Evolutionary conservation across 2,888 invertebrate genomes (phyloP).

Genomic region (Agrotis clavis): DNA sequence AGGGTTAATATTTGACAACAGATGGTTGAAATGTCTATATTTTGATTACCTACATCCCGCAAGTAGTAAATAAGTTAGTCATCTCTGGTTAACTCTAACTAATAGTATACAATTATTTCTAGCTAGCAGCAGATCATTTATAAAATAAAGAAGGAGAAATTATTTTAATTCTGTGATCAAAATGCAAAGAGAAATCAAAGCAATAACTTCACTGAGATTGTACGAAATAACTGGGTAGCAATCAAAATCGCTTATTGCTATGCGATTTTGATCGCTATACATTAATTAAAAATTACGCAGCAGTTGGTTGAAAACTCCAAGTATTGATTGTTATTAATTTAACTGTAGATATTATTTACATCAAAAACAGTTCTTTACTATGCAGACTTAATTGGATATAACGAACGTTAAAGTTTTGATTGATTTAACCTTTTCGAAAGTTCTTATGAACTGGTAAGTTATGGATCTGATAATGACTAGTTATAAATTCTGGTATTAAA

Average conservation of each 20-base stretch:
- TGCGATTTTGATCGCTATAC: not conserved
- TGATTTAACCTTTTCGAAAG: not conserved
- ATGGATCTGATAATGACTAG: too few species aligned
- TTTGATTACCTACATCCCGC: too few species aligned
- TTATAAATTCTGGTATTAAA: too few species aligned
- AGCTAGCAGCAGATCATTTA: not conserved
- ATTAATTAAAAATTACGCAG: slow-evolving; percentile 11
- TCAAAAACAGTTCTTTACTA: not conserved
- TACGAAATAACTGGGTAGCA: slow-evolving; percentile 7
- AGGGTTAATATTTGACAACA: too few species aligned
- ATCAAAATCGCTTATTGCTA: not conserved
- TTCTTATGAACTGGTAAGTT: not conserved
- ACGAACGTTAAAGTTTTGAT: not conserved
- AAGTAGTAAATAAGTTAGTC: not conserved
- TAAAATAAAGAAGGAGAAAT: not conserved
- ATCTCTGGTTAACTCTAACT: not conserved
- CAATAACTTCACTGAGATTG: not conserved
- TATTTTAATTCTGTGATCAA: slow-evolving; percentile 1
- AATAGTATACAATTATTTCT: not conserved
- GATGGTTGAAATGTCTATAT: not conserved
- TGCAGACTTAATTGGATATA: not conserved
- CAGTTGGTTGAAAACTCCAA: slow-evolving; percentile 10
- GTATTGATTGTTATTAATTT: slow-evolving; percentile 15
- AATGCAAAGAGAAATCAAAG: not conserved
- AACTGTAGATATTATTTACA: not conserved